Conservation (phyloP, 2,797 vertebrate genomes). For the Cossypha caffra region DNA sequence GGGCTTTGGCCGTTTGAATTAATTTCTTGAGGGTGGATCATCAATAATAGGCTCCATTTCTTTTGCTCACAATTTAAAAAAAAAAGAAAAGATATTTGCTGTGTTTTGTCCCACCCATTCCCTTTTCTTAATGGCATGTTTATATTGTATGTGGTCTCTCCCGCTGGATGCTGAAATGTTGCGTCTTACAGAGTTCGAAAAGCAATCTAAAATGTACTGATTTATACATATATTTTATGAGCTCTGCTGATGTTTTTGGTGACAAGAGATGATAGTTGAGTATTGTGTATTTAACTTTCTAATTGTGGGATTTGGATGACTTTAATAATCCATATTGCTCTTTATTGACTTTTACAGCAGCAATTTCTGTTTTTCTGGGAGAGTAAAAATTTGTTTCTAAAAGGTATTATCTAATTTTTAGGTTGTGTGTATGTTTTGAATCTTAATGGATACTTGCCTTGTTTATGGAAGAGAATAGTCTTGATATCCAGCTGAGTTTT, state of each 20-base stretch:
- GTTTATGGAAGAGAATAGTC: conserved; percentile 87
- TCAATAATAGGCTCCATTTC: conserved; percentile 92
- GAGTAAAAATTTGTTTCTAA: not conserved
- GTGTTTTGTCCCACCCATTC: conserved; percentile 78
- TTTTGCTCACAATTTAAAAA: conserved; percentile 83
- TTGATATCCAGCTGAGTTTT: conserved; percentile 84
- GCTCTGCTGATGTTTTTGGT: conserved; percentile 19
- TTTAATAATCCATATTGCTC: not conserved
- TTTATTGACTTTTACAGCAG: conserved; percentile 33
- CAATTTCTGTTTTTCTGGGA: conserved; percentile 11
- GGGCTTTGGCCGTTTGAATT: conserved; percentile 84
- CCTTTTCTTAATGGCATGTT: conserved; percentile 80
- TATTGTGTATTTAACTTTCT: conserved; percentile 8
- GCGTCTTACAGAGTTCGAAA: conserved; percentile 48
- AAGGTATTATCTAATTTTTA: conserved; percentile 18
- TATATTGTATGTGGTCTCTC: conserved; percentile 77
- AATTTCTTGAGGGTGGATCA: conserved; percentile 89
- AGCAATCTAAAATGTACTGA: conserved; percentile 49
- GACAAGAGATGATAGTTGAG: not conserved
- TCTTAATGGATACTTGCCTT: conserved; percentile 80
- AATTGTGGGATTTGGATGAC: not conserved
- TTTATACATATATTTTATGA: conserved; percentile 38
- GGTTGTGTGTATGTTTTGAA: conserved; percentile 78
- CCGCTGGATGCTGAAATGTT: conserved; percentile 65
- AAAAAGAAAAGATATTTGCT: conserved; percentile 76